Evolutionary conservation across 2,888 invertebrate species (phyloP).

Genomic region (Herminia tarsipennalis): DNA sequence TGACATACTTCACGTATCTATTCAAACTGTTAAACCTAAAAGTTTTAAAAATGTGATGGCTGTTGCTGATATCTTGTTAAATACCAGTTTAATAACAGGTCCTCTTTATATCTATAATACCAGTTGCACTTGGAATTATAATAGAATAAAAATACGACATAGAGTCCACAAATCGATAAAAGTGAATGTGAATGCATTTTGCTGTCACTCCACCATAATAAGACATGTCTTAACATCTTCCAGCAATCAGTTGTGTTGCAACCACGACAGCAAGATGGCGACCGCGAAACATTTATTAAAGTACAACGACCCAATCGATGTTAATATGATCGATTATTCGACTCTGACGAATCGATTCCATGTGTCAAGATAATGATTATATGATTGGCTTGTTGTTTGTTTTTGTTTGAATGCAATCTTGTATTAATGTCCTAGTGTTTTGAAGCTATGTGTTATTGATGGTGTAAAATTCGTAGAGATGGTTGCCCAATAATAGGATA

Average conservation of each 20-base stretch:
- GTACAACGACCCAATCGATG: slow-evolving; percentile 62
- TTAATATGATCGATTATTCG: slow-evolving; percentile 65
- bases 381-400: slow-evolving; percentile 51
- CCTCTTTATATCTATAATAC: no score
- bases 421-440: slow-evolving; percentile 12
- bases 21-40: no score
- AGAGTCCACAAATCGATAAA: slow-evolving; percentile 1
- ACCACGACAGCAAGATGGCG: slow-evolving; percentile 27
- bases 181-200: slow-evolving; percentile 4
- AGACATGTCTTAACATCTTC: slow-evolving; percentile 16
- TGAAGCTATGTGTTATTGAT: slow-evolving; percentile 12
- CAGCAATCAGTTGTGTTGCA: slow-evolving; percentile 37
- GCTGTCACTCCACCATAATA: background rate
- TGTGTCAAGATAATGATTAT: slow-evolving; percentile 52
- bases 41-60: no score
- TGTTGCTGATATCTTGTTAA: no score
- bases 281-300: slow-evolving; percentile 71
- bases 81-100: no score
- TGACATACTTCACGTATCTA: no score
- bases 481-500: no score
- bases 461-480: no score
- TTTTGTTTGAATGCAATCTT: slow-evolving; percentile 37
- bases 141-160: no score
- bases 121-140: no score
- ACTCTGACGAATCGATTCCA: slow-evolving; percentile 61